phyloP scores from a whole-genome alignment of 2,888 invertebrate species.

The Pachydiplax longipennis region DNA sequence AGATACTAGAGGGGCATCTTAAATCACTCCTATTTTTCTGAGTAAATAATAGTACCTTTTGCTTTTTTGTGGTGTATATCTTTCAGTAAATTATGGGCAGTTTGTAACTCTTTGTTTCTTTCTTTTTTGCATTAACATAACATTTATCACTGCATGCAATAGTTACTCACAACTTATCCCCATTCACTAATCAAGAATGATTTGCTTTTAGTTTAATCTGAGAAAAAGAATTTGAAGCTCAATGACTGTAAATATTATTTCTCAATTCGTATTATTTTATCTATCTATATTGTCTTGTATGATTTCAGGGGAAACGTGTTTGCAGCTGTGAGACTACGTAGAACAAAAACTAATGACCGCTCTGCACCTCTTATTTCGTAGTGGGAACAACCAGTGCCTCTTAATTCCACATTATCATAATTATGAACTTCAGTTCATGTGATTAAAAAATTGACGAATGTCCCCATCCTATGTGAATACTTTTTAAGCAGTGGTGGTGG shows the following conservation, averaged over 20 bases:
- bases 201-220: not conserved
- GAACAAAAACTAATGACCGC: slow-evolving; percentile 86
- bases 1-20: not conserved
- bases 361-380: slow-evolving; percentile 77
- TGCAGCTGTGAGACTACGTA: slow-evolving; percentile 87
- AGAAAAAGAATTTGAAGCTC: too few relatives aligned
- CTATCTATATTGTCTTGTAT: slow-evolving; percentile 50
- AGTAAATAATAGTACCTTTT: not conserved
- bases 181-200: not conserved
- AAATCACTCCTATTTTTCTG: not conserved
- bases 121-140: not conserved
- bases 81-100: not conserved
- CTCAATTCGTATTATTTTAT: not conserved
- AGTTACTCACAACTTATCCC: not conserved
- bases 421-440: slow-evolving; percentile 17
- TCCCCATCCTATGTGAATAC: slow-evolving; percentile 26
- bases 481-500: slow-evolving; percentile 2
- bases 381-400: slow-evolving; percentile 34
- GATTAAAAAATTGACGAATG: not conserved
- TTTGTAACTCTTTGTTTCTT: not conserved
- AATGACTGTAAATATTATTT: not conserved
- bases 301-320: slow-evolving; percentile 81
- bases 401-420: slow-evolving; percentile 9
- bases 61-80: too few relatives aligned
- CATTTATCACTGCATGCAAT: not conserved